A percentile compares a stretch with the other conserved stretches of the same genome.
Evolutionary conservation across 2,797 vertebrate species (phyloP).

Genomic region (Sylvia borin): DNA sequence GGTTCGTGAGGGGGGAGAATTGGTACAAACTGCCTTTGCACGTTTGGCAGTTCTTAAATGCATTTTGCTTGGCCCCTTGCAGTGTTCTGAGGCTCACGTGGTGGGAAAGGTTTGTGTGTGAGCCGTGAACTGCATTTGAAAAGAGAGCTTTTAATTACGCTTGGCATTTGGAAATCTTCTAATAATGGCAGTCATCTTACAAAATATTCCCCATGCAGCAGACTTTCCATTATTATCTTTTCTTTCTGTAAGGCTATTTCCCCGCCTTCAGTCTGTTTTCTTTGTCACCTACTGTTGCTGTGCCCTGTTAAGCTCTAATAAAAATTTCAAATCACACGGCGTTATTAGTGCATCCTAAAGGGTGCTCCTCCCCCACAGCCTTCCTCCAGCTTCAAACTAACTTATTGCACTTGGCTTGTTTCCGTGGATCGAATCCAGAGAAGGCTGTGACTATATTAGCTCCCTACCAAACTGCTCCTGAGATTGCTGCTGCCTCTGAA

Average conservation of each 20-base stretch:
- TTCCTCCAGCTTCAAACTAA: constrained; percentile 37
- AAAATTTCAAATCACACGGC: constrained; percentile 44
- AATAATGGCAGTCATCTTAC: constrained; percentile 51
- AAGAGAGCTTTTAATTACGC: constrained; percentile 67
- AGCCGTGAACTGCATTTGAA: constrained; percentile 62
- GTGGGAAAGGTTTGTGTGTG: constrained; percentile 49
- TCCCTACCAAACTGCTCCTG: constrained; percentile 5
- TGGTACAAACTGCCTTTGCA: constrained; percentile 55
- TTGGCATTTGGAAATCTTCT: constrained; percentile 51
- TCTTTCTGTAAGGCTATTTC: not conserved
- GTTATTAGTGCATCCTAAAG: constrained; percentile 42
- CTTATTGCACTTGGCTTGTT: constrained; percentile 61
- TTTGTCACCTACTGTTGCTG: constrained; percentile 59
- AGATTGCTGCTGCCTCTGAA: constrained; percentile 15
- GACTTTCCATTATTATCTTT: constrained; percentile 6
- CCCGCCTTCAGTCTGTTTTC: constrained; percentile 38
- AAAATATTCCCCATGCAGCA: constrained; percentile 60
- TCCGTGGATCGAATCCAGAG: constrained; percentile 28
- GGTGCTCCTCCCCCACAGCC: constrained; percentile 39
- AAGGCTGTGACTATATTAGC: constrained; percentile 10
- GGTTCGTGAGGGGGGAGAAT: not conserved
- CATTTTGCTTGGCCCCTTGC: constrained; percentile 57
- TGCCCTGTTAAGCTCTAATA: constrained; percentile 57
- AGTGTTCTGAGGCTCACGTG: constrained; percentile 55
- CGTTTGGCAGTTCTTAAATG: constrained; percentile 63